Percentiles rank a stretch among this genome's conserved stretches.
These are phyloP conservation scores for Willowsia nigromaculata DNA, from an alignment of 2,888 invertebrate species.

Conservation along the genomic window DNA sequence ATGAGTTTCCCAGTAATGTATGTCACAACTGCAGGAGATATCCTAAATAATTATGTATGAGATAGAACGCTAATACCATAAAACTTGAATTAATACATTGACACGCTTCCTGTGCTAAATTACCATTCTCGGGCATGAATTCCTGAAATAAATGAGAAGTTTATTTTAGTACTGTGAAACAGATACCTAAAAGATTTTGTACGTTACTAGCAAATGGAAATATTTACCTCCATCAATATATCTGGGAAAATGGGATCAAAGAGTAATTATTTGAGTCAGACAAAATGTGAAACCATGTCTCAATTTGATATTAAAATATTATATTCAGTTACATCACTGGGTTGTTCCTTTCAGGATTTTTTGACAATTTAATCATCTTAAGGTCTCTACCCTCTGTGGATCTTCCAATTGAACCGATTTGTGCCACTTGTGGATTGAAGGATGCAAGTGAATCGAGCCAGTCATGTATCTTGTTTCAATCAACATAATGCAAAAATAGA, in stretches of 20 bases:
- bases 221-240: slow-evolving; percentile 81
- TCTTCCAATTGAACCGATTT: slow-evolving; percentile 79
- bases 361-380: slow-evolving; percentile 80
- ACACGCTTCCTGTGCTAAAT: too few species aligned
- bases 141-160: slow-evolving; percentile 79
- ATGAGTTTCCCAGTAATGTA: slow-evolving; percentile 83
- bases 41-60: slow-evolving; percentile 80
- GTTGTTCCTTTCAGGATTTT: slow-evolving; percentile 79
- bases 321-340: slow-evolving; percentile 81
- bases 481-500: not conserved
- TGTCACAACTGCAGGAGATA: slow-evolving; percentile 76
- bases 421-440: slow-evolving; percentile 78
- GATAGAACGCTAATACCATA: not conserved
- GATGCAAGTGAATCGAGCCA: slow-evolving; percentile 79
- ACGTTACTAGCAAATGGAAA: not conserved
- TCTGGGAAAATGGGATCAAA: not conserved
- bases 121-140: slow-evolving; percentile 76
- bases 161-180: not conserved
- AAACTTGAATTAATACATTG: too few species aligned
- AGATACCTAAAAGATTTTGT: too few species aligned
- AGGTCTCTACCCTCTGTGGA: slow-evolving; percentile 79
- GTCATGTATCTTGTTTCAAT: slow-evolving; percentile 72
- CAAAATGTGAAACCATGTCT: not conserved
- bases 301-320: too few species aligned
- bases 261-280: not conserved